Evolutionary conservation across 2,888 invertebrate genomes (phyloP).

Genomic region (Sesia apiformis): DNA sequence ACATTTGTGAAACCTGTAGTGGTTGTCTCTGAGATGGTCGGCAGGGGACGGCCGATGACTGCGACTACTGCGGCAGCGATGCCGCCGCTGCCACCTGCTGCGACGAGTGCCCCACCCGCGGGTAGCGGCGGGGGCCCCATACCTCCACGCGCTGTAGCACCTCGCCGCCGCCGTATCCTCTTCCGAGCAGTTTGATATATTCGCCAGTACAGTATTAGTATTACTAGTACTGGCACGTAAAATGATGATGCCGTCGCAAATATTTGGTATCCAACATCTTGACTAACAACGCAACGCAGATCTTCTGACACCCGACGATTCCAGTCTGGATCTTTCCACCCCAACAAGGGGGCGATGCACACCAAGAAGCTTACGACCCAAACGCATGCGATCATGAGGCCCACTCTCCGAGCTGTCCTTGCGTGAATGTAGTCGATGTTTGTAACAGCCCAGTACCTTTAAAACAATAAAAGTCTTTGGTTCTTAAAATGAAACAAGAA

Average conservation of each 20-base stretch:
- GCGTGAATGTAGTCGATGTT: slow-evolving; percentile 92
- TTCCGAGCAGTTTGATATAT: slow-evolving; percentile 92
- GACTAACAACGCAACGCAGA: slow-evolving; percentile 85
- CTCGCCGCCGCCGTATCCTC: slow-evolving; percentile 83
- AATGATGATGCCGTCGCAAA: slow-evolving; percentile 94
- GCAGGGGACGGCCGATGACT: slow-evolving; percentile 80
- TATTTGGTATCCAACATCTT: slow-evolving; percentile 88
- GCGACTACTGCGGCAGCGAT: slow-evolving; percentile 84
- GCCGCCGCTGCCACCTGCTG: slow-evolving; percentile 81
- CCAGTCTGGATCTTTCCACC: slow-evolving; percentile 83
- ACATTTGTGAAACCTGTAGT: slow-evolving; percentile 84
- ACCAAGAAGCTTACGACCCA: slow-evolving; percentile 90
- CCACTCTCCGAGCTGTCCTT: slow-evolving; percentile 83
- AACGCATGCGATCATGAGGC: slow-evolving; percentile 86
- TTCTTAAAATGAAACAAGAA: slow-evolving; percentile 1
- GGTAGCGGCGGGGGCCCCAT: slow-evolving; percentile 63
- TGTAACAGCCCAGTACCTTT: slow-evolving; percentile 92
- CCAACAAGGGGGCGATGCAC: slow-evolving; percentile 89
- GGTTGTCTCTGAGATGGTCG: slow-evolving; percentile 81
- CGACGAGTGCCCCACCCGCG: slow-evolving; percentile 76
- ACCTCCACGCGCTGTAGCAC: slow-evolving; percentile 70
- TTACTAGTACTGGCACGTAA: slow-evolving; percentile 90
- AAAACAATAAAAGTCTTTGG: slow-evolving; percentile 14
- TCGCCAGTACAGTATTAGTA: slow-evolving; percentile 92
- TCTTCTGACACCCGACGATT: slow-evolving; percentile 74